Base-by-base conservation (phyloP, 2,113 vertebrate species). In the Hippocampus comes region DNA sequence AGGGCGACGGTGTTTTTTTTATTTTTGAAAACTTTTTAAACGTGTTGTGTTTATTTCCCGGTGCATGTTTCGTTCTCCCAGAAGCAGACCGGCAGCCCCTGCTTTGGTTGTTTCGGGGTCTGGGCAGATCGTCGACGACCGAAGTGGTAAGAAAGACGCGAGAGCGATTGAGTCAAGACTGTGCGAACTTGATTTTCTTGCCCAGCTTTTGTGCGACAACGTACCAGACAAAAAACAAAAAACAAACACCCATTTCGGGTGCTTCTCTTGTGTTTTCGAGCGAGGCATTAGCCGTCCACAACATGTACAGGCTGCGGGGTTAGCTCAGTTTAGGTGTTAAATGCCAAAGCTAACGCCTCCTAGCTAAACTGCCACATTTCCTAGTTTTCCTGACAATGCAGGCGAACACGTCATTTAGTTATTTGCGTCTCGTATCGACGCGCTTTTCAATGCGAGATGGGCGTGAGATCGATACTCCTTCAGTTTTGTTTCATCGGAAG, bases 301-400 rank as follows among this genome's bases (percentile, higher is more conserved):
- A 55, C 21, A 21, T 8, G 9, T 55, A n/a, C 14, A n/a, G 51
- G 9, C 21, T 55, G 18, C 2, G 25, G 12, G 5, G 4, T 60
- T 56, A 79, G 27, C 49, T 72, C 76, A 63, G 76, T 78, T 34
- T 3, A 11, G 12, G 8, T 3, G 74, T 76, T 81, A 76, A 51
- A 67, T 81, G 82, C 71, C 79, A 9, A 21, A 53, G 21, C 20
- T n/a, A 81, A 41, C 53, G 38, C 18, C 43, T 60, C 18, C 48
- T 27, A 30, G 57, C 57, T 30, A 61, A 38, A 34, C 27, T 9
- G 18, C 6, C 9, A 18, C 59, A n/a, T 23, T n/a, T 55, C 21
- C 53, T 55, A 23, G 9, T 55, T 55, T 55, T 55, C 9, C 2
- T 4, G 21, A n/a, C 21, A n/a, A n/a, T n/a, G 2, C 21, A 4